Percentiles rank a stretch among this genome's conserved stretches.
Evolutionary conservation across 2,888 invertebrate genomes (phyloP).

Genomic region (Syritta pipiens): DNA sequence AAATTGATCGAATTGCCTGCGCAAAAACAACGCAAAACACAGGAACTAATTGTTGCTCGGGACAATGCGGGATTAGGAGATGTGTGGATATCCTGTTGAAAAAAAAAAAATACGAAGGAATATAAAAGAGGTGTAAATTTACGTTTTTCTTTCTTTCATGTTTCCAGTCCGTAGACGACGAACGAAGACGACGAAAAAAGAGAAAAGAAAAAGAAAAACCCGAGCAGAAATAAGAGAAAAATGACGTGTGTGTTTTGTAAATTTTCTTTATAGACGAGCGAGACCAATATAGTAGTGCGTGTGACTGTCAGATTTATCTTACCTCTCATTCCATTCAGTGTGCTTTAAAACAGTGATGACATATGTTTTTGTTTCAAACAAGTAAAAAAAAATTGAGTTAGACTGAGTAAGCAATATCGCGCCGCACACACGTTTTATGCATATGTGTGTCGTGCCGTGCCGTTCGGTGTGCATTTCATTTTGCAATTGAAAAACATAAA

Average conservation of each 20-base stretch:
- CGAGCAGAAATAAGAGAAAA: constrained; percentile 53
- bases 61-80: constrained; percentile 24
- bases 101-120: constrained; percentile 7
- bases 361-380: constrained; percentile 54
- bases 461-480: constrained; percentile 37
- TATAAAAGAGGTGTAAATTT: constrained; percentile 47
- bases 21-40: not conserved
- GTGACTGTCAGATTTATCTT: constrained; percentile 39
- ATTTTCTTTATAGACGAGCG: constrained; percentile 37
- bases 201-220: constrained; percentile 43
- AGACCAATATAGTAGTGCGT: constrained; percentile 15
- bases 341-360: constrained; percentile 42
- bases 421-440: constrained; percentile 12
- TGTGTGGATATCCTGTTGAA: constrained; percentile 36
- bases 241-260: constrained; percentile 69
- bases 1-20: not conserved
- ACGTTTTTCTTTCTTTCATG: constrained; percentile 30
- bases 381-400: constrained; percentile 16
- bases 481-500: constrained; percentile 8
- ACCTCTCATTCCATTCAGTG: constrained; percentile 53
- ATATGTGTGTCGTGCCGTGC: not conserved
- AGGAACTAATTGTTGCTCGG: constrained; percentile 61
- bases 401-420: not conserved
- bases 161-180: constrained; percentile 32
- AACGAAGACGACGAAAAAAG: no score